Percentiles rank a stretch among this genome's conserved stretches.
These are phyloP conservation scores for Drosophila limbata DNA, from an alignment of 2,888 invertebrate species.

Conservation along the genomic window DNA sequence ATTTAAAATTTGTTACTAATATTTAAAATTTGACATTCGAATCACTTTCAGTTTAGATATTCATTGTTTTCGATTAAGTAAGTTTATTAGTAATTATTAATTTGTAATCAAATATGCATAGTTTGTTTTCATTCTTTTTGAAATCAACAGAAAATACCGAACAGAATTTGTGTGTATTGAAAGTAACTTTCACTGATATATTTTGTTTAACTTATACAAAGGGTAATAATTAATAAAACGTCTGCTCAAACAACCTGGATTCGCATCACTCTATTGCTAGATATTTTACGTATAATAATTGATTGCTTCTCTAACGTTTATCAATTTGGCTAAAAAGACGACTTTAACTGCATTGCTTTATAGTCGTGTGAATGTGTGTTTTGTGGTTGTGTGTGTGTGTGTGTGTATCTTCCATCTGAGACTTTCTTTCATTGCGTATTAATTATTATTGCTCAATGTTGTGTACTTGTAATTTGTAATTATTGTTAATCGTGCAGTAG, in stretches of 20 bases:
- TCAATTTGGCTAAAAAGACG: conserved; percentile 43
- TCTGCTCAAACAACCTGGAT: conserved; percentile 37
- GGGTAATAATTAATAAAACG: conserved; percentile 13
- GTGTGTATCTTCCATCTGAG: conserved; percentile 11
- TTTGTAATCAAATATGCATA: conserved; percentile 60
- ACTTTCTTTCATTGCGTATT: conserved; percentile 34
- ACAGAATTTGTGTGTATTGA: conserved; percentile 32
- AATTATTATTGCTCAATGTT: conserved; percentile 12
- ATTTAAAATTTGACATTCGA: conserved; percentile 1
- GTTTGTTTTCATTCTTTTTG: conserved; percentile 9
- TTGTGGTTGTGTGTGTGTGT: neutral
- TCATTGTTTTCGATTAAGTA: conserved; percentile 53
- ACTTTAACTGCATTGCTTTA: conserved; percentile 6
- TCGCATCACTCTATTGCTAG: conserved; percentile 48
- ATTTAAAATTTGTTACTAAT: neutral
- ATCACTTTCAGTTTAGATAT: conserved; percentile 7
- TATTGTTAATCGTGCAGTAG: conserved; percentile 17
- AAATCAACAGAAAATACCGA: conserved; percentile 58
- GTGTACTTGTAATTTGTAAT: conserved; percentile 2
- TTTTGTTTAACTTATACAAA: conserved; percentile 20
- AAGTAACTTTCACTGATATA: conserved; percentile 24
- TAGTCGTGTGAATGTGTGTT: conserved; percentile 3
- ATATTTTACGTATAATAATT: conserved; percentile 47
- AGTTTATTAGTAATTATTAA: conserved; percentile 66
- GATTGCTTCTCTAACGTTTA: conserved; percentile 57